Conservation (phyloP, 2,113 vertebrate species). For the Centropus unirufus region DNA sequence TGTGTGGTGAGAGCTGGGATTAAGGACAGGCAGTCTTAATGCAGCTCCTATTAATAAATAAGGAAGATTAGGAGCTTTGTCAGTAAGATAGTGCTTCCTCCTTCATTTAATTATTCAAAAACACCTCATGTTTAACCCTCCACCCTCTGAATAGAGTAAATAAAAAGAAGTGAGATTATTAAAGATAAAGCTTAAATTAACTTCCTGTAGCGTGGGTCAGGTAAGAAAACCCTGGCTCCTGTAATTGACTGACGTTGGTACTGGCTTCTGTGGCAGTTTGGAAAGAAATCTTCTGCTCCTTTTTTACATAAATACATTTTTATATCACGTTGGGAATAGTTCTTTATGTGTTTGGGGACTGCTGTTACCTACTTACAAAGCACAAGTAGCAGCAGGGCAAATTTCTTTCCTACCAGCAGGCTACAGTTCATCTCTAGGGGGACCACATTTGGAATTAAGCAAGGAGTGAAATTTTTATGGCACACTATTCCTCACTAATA, state of each 20-base stretch:
- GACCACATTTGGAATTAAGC: constrained; percentile 36
- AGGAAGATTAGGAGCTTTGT: constrained; percentile 72
- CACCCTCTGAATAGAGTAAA: constrained; percentile 60
- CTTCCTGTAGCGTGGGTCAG: constrained; percentile 14
- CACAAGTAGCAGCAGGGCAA: constrained; percentile 23
- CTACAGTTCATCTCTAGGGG: constrained; percentile 45
- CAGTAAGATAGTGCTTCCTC: constrained; percentile 58
- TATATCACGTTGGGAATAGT: constrained; percentile 40
- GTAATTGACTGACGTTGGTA: not conserved
- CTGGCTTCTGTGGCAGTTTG: not conserved
- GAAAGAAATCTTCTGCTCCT: not conserved
- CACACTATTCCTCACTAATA: constrained; percentile 3
- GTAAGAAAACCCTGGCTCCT: constrained; percentile 30
- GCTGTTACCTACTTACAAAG: constrained; percentile 46
- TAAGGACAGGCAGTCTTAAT: constrained; percentile 67
- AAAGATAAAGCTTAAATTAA: constrained; percentile 76
- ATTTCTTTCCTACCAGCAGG: constrained; percentile 42
- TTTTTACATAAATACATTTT: constrained; percentile 61
- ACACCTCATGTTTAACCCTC: constrained; percentile 51
- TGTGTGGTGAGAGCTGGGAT: constrained; percentile 53
- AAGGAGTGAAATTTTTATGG: constrained; percentile 37
- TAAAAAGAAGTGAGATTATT: constrained; percentile 59
- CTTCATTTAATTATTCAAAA: constrained; percentile 73
- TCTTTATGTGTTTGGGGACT: constrained; percentile 31
- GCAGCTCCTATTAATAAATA: constrained; percentile 71